A percentile compares a stretch with the other conserved stretches of the same genome.
Conservation (phyloP, 2,888 invertebrate species). For the Eupithecia inturbata region DNA sequence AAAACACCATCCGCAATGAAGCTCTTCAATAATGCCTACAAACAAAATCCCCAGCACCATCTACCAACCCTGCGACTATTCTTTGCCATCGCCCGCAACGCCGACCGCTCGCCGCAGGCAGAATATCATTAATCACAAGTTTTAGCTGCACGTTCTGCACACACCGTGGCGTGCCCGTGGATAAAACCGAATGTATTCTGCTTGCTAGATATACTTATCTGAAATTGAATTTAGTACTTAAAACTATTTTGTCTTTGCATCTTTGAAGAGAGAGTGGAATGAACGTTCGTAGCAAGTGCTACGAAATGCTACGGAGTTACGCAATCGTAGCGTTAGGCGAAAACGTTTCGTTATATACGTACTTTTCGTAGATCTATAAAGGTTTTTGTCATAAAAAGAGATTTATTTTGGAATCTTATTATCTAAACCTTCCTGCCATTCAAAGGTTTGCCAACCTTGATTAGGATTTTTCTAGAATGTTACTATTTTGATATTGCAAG, state of each 20-base stretch:
- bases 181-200: constrained; percentile 45
- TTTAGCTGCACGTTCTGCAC: constrained; percentile 75
- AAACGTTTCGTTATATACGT: background rate
- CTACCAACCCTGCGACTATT: constrained; percentile 27
- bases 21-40: background rate
- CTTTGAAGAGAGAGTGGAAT: background rate
- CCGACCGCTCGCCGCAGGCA: constrained; percentile 73
- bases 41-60: constrained; percentile 1
- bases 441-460: background rate
- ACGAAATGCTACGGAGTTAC: constrained; percentile 29
- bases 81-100: constrained; percentile 62
- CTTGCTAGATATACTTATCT: constrained; percentile 33
- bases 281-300: constrained; percentile 28
- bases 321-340: background rate
- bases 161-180: constrained; percentile 53
- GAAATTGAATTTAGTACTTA: background rate
- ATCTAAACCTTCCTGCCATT: too few relatives aligned
- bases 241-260: constrained; percentile 8
- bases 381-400: too few relatives aligned
- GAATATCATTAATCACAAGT: constrained; percentile 77
- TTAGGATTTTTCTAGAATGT: background rate
- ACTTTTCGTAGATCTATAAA: too few relatives aligned
- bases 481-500: background rate
- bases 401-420: too few relatives aligned
- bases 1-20: constrained; percentile 3